phyloP scores from a whole-genome alignment of 2,113 vertebrate genomes.

The Quiscalus mexicanus region DNA sequence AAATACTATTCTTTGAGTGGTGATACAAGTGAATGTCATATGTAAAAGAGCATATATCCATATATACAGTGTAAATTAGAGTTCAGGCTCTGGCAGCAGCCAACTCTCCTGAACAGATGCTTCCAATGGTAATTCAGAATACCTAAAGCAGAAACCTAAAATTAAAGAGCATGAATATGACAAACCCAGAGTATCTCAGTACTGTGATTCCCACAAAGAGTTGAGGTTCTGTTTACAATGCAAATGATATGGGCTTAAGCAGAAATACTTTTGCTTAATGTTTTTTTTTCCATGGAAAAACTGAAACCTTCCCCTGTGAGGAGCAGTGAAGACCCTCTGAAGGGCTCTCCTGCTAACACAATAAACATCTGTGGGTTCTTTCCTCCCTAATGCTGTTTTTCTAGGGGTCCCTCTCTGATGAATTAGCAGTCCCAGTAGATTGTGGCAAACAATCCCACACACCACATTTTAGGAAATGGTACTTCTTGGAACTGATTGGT shows the following conservation, averaged over 20 bases:
- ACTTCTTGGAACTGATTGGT: slow-evolving; percentile 3
- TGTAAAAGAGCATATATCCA: not conserved
- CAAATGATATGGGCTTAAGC: slow-evolving; percentile 13
- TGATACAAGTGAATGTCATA: not conserved
- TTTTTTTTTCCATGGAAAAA: slow-evolving; percentile 14
- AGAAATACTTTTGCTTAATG: not conserved
- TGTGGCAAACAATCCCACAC: slow-evolving; percentile 5
- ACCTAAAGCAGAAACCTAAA: not conserved
- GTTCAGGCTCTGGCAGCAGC: not conserved
- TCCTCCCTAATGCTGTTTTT: slow-evolving; percentile 22
- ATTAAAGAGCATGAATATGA: not conserved
- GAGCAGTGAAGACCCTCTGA: slow-evolving; percentile 16
- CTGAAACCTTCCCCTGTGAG: not conserved
- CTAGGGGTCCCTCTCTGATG: slow-evolving; percentile 22
- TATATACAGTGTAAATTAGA: not conserved
- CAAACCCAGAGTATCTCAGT: not conserved
- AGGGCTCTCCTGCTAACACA: slow-evolving; percentile 40
- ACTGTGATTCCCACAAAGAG: not conserved
- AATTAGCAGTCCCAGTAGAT: slow-evolving; percentile 41
- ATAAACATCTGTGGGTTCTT: slow-evolving; percentile 45
- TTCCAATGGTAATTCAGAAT: not conserved
- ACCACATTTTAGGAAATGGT: slow-evolving; percentile 34
- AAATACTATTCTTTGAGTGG: not conserved
- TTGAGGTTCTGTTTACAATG: not conserved
- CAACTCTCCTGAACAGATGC: not conserved